These are phyloP conservation scores for Stigmatopora argus DNA, from an alignment of 2,113 vertebrate genomes.

Conservation along the genomic window DNA sequence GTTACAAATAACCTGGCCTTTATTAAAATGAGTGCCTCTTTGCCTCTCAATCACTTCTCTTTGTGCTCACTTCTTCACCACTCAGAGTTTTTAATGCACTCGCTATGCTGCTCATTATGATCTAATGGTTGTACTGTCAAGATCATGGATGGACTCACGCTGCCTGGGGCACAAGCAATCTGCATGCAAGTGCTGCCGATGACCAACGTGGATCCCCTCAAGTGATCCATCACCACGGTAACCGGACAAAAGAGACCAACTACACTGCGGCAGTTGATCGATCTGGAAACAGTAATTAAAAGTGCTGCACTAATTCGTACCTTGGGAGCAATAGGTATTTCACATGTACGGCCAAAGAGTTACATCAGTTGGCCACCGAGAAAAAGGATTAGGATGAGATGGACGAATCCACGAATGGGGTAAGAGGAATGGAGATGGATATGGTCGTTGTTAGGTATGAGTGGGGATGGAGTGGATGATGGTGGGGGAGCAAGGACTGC, in stretches of 20 bases:
- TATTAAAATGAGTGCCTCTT: conserved; percentile 18
- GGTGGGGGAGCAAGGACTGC: conserved; percentile 27
- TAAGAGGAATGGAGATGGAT: conserved; percentile 48
- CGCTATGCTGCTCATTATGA: conserved; percentile 33
- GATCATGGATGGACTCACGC: conserved; percentile 36
- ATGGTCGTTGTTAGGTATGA: conserved; percentile 51
- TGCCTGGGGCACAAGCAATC: conserved; percentile 35
- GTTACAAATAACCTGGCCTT: conserved; percentile 18
- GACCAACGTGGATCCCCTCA: conserved; percentile 33
- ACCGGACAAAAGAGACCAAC: conserved; percentile 54
- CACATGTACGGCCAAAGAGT: conserved; percentile 17
- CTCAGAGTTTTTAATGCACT: conserved; percentile 21
- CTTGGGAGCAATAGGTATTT: conserved; percentile 49
- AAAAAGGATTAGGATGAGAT: conserved; percentile 14
- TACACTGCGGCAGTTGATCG: conserved; percentile 56
- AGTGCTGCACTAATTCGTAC: conserved; percentile 53
- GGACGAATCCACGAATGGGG: conserved; percentile 15
- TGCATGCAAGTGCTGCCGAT: conserved; percentile 49
- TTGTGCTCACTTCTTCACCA: neutral
- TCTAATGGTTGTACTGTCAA: conserved; percentile 28
- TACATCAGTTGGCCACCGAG: neutral
- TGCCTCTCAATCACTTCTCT: neutral
- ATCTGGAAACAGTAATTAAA: conserved; percentile 67
- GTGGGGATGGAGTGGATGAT: conserved; percentile 22
- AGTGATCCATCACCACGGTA: conserved; percentile 59